These are phyloP conservation scores for Plebejus argus DNA, from an alignment of 2,888 invertebrate genomes.

Conservation along the genomic window DNA sequence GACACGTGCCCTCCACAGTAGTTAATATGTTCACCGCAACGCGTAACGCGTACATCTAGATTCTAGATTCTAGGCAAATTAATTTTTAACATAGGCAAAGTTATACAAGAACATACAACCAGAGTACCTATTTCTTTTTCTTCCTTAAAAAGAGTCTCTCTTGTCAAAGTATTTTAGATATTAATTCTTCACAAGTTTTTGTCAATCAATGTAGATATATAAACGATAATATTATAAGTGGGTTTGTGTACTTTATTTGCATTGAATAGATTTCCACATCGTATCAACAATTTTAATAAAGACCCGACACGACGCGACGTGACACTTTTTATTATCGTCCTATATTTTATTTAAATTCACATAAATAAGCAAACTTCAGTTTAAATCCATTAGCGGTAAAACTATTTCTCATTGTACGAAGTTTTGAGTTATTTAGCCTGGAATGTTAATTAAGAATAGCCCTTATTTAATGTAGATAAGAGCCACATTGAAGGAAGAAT, in stretches of 20 bases:
- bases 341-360: slow-evolving; percentile 4
- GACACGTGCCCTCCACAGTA: slow-evolving; percentile 29
- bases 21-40: slow-evolving; percentile 3
- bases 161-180: not conserved
- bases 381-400: slow-evolving; percentile 23
- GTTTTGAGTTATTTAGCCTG: not conserved
- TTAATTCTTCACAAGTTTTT: too few species aligned
- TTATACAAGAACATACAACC: not conserved
- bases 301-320: too few species aligned
- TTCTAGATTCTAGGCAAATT: not conserved
- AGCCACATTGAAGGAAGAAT: not conserved
- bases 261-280: too few species aligned
- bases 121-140: not conserved
- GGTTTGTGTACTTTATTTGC: too few species aligned
- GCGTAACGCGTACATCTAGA: not conserved
- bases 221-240: too few species aligned
- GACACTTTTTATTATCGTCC: too few species aligned
- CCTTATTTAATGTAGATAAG: not conserved
- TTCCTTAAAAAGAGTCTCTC: too few species aligned
- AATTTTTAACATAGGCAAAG: not conserved
- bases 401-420: slow-evolving; percentile 26
- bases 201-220: too few species aligned
- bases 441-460: not conserved
- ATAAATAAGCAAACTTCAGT: not conserved
- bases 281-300: too few species aligned